Evolutionary conservation across 2,888 invertebrate species (phyloP), one percentile per base, ranked within the genome.

Genomic region (Ephialtes manifestator): DNA sequence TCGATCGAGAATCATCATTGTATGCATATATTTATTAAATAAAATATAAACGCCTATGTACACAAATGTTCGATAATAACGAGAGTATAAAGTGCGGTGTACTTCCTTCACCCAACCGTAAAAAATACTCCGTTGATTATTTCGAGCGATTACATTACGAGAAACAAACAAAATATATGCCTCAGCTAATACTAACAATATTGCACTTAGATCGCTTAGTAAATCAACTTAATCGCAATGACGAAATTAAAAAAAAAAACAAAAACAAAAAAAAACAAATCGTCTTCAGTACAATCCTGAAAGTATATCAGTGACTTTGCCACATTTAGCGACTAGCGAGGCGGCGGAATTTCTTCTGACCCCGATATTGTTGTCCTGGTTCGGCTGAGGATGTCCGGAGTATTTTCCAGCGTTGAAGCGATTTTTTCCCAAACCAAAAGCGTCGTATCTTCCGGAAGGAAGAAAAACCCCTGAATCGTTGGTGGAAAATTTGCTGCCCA

Each of bases 381-480:
- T 53, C 8, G n/a, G 20, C 18, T 72, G 46, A 11, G 81, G 86
- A 43, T 90, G 91, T 1, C 93, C 94, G 3, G 94, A 93, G 65
- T 94, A 94, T 81, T 93, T 94, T 0, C 94, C 94, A 1, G 93
- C 94, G 75, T 94, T 94, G 65, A 93, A 93, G 2, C 94, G 90
- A 86, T 84, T 93, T 63, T 93, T 94, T 0, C 92, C 92, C 7
- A 94, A 84, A 7, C 93, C 93, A 70, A 94, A 93, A 0, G 93
- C 93, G 71, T 94, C 93, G 87, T 92, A 92, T 67, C 91, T 89
- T 0, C 92, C 92, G 10, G 92, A 70, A 0, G 87, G 83, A 10
- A 88, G 89, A 79, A 93, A 94, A 55, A 93, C 90, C 0, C 90
- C 91, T 0, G 91, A 87, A 48, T 93, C 92, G 72, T 87, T 90